Base-by-base conservation (phyloP, 2,888 invertebrate genomes). In the Standfussiana lucernea region DNA sequence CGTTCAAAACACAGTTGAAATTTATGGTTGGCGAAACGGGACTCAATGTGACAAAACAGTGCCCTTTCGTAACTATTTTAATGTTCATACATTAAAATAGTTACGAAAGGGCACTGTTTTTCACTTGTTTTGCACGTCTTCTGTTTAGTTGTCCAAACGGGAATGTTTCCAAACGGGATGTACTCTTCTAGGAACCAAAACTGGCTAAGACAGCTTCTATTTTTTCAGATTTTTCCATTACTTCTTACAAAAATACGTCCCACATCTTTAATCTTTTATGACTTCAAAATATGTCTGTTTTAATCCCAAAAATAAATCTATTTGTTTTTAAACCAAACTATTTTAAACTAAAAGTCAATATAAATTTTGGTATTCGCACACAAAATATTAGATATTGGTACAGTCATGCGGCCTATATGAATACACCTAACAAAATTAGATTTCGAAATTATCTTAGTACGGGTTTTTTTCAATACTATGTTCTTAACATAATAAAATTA, bases 311-410 rank as follows among this genome's bases (percentile, higher is more conserved):
- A 56, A 70, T 70, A 70, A 56, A 74, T n/a, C 28, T 42, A 59
- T 74, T 70, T 67, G 35, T 35, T 40, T 76, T 64, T 42, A 80
- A 62, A 68, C 42, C 40, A 50, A 75, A 59, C 70, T 56, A 62
- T 75, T 68, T 80, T 50, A 1, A 11, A 50, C 50, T n/a, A 50
- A 24, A 50, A 50, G 50, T 50, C 50, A 50, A 50, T n/a, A 50
- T 11, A 50, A 50, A 50, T 24, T 11, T 24, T 50, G 50, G 4
- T 24, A 50, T 50, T 50, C 11, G 1, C 50, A 50, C 50, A 47
- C 21, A 45, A 18, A 47, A 21, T 21, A 21, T 21, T 21, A 21
- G 47, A 47, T 47, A 47, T 24, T 47, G 24, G 8, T 21, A 47
- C 21, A 47, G 47, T 47, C 47, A 8, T 8, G 21, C 8, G 21